A percentile compares a stretch with the other conserved stretches of the same genome.
These are phyloP conservation scores for Andricus grossulariae DNA, from an alignment of 1,140 invertebrate species.

Conservation along the genomic window DNA sequence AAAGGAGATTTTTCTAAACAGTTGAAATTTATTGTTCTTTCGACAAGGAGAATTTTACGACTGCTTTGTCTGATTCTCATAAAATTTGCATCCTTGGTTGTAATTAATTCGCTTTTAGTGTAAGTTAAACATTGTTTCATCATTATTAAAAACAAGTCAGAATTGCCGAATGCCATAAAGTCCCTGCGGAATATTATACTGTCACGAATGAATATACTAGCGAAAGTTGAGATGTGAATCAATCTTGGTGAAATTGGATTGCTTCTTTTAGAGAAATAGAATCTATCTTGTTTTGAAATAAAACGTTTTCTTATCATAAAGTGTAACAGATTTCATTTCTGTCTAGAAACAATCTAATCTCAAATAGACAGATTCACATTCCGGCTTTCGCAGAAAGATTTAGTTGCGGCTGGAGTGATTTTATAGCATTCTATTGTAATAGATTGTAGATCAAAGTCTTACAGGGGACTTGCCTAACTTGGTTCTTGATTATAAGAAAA, in stretches of 20 bases:
- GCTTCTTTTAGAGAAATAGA: constrained; percentile 8
- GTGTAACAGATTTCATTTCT: not conserved
- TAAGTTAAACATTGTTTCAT: constrained; percentile 23
- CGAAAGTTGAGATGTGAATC: constrained; percentile 20
- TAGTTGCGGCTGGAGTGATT: constrained; percentile 1
- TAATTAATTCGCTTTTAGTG: constrained; percentile 1
- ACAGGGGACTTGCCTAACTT: no score
- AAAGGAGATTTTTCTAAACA: not conserved
- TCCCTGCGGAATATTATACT: not conserved
- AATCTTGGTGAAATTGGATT: constrained; percentile 1
- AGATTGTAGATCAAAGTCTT: constrained; percentile 10
- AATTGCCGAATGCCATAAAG: constrained; percentile 3
- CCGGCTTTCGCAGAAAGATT: not conserved
- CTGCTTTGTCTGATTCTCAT: not conserved
- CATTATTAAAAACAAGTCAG: constrained; percentile 11
- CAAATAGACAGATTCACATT: not conserved
- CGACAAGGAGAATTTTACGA: not conserved
- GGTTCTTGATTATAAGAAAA: no score
- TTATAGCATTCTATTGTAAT: constrained; percentile 9
- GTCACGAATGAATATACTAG: constrained; percentile 14
- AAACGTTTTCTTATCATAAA: not conserved
- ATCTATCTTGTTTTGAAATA: constrained; percentile 1
- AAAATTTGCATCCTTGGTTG: constrained; percentile 1
- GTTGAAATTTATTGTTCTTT: not conserved
- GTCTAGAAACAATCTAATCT: not conserved